Percentiles rank a stretch among this genome's conserved stretches.
Evolutionary conservation across 2,888 invertebrate genomes (phyloP).

Genomic region (Smittia aterrima): DNA sequence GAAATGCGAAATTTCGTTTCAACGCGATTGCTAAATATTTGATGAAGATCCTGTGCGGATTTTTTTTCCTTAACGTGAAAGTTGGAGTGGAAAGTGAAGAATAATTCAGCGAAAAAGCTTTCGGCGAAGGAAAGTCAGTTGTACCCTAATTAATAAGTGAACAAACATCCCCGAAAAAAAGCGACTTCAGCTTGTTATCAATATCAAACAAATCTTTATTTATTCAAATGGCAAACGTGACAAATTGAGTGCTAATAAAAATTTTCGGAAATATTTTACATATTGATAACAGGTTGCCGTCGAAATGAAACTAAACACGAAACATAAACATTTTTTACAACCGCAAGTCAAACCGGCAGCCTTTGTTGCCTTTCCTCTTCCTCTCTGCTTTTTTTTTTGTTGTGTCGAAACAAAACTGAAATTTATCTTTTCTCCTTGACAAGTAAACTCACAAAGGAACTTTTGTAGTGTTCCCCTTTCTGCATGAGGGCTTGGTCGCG

Average conservation of each 20-base stretch:
- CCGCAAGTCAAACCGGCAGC: slow-evolving; percentile 5
- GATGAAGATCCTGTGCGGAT: slow-evolving; percentile 20
- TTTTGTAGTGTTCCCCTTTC: not conserved
- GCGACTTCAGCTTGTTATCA: not conserved
- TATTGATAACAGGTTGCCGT: slow-evolving; percentile 34
- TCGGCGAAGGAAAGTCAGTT: not conserved
- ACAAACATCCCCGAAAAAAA: not conserved
- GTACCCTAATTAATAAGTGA: not conserved
- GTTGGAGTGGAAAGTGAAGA: slow-evolving; percentile 13
- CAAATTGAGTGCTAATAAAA: slow-evolving; percentile 38
- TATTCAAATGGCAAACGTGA: slow-evolving; percentile 13
- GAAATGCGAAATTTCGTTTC: slow-evolving; percentile 13
- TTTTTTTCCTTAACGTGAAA: not conserved
- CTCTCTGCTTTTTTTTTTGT: not conserved
- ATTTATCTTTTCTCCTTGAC: not conserved
- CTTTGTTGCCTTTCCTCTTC: slow-evolving; percentile 3
- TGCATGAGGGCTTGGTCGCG: slow-evolving; percentile 7
- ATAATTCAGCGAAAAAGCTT: not conserved
- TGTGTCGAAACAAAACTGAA: slow-evolving; percentile 9
- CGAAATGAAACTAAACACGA: slow-evolving; percentile 29
- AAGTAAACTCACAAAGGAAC: slow-evolving; percentile 12
- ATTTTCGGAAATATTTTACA: slow-evolving; percentile 35
- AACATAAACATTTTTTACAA: slow-evolving; percentile 14
- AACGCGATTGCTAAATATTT: not conserved
- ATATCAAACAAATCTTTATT: not conserved